Conservation (phyloP, 35 echinoderm and acorn worm species). For the Patiria miniata region DNA sequence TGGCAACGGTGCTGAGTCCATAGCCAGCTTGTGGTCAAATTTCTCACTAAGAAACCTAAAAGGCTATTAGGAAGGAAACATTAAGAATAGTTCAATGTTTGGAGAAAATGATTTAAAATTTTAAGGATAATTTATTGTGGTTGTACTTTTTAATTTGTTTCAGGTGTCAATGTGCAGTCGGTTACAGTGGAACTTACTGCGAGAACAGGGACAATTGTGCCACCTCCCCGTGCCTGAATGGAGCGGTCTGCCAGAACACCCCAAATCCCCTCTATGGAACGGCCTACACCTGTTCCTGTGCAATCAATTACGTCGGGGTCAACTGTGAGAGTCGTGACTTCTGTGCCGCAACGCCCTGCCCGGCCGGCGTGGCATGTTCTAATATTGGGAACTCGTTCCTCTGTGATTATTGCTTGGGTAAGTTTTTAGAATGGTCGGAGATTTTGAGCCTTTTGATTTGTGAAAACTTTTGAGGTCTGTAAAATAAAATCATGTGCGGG, state of each 20-base stretch:
- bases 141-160: background rate
- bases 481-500: no score
- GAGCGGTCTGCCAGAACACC: slow-evolving; percentile 61
- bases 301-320: slow-evolving; percentile 43
- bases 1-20: no score
- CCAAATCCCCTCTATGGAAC: slow-evolving; percentile 40
- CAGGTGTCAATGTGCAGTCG: slow-evolving; percentile 58
- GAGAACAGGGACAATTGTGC: slow-evolving; percentile 49
- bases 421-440: slow-evolving; percentile 11
- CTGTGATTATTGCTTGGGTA: slow-evolving; percentile 85
- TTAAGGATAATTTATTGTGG: background rate
- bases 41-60: no score
- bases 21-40: no score
- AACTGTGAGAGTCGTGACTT: slow-evolving; percentile 73
- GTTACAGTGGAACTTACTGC: slow-evolving; percentile 63
- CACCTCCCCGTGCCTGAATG: slow-evolving; percentile 60
- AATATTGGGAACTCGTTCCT: slow-evolving; percentile 64
- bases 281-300: slow-evolving; percentile 59
- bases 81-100: no score
- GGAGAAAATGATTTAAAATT: background rate
- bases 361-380: slow-evolving; percentile 47
- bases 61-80: no score
- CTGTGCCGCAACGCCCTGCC: slow-evolving; percentile 66
- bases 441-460: no score
- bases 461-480: no score